phyloP scores from a whole-genome alignment of 1,140 invertebrate species.

The Atta cephalotes region DNA sequence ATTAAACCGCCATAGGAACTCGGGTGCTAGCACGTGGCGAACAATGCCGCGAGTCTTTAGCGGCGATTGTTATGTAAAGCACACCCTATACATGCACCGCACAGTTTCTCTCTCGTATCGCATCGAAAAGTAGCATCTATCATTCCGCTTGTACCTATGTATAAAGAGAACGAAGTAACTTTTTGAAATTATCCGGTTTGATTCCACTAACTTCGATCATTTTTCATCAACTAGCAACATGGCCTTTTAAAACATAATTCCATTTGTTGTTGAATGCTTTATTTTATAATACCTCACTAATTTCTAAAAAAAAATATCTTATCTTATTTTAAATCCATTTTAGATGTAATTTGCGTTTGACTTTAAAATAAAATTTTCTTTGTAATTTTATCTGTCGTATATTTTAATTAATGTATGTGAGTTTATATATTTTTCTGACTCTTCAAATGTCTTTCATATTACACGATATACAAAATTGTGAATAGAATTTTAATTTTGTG shows the following conservation, averaged over 20 bases:
- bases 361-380: neutral
- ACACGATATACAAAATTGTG: neutral
- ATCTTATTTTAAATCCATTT: neutral
- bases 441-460: neutral
- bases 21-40: conserved; percentile 84
- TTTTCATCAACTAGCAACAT: neutral
- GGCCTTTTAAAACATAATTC: neutral
- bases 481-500: neutral
- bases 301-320: neutral
- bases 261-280: neutral
- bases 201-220: conserved; percentile 58
- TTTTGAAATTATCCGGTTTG: conserved; percentile 68
- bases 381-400: neutral
- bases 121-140: conserved; percentile 74
- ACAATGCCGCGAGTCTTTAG: conserved; percentile 86
- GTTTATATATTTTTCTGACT: neutral
- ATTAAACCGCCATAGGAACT: conserved; percentile 85
- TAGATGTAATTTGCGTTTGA: neutral
- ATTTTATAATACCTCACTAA: neutral
- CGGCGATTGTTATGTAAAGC: conserved; percentile 86
- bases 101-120: conserved; percentile 78
- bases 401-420: neutral
- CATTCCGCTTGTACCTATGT: conserved; percentile 39
- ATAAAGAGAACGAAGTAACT: conserved; percentile 49
- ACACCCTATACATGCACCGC: conserved; percentile 82